phyloP scores from a whole-genome alignment of 2,797 vertebrate genomes.

The Momotus momota region DNA sequence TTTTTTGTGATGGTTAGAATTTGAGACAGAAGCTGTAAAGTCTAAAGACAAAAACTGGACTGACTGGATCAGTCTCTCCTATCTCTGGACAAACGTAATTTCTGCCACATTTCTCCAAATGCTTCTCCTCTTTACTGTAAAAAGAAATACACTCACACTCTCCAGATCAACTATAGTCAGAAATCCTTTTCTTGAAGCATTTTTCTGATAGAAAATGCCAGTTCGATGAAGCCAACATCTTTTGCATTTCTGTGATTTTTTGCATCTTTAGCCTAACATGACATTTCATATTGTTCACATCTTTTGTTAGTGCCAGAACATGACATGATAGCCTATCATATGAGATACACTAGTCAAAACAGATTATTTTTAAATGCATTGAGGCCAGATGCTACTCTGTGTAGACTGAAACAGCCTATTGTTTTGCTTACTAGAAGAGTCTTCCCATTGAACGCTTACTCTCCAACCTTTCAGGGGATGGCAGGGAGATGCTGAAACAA shows the following conservation, averaged over 20 bases:
- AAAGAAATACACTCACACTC: background rate
- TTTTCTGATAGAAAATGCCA: background rate
- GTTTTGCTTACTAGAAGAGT: background rate
- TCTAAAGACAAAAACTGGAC: background rate
- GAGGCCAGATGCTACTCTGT: conserved; percentile 27
- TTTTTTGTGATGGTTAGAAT: background rate
- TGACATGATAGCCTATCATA: conserved; percentile 42
- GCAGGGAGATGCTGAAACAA: background rate
- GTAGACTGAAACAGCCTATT: conserved; percentile 14
- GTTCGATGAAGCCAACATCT: conserved; percentile 11
- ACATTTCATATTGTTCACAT: conserved; percentile 55
- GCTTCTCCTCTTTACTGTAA: background rate
- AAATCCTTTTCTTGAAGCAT: background rate
- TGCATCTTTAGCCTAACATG: conserved; percentile 40
- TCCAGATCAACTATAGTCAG: background rate
- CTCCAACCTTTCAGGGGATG: background rate
- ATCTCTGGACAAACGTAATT: background rate
- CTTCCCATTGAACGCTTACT: background rate
- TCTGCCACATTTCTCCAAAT: background rate
- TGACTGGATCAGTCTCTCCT: background rate
- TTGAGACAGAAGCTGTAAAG: background rate
- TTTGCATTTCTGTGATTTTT: conserved; percentile 31
- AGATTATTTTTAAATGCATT: conserved; percentile 31
- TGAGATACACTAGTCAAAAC: conserved; percentile 52
- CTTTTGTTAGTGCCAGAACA: conserved; percentile 55